Percentiles rank a stretch among this genome's conserved stretches.
These are phyloP conservation scores for Dasypogon diadema DNA, from an alignment of 2,888 invertebrate genomes.

Conservation along the genomic window DNA sequence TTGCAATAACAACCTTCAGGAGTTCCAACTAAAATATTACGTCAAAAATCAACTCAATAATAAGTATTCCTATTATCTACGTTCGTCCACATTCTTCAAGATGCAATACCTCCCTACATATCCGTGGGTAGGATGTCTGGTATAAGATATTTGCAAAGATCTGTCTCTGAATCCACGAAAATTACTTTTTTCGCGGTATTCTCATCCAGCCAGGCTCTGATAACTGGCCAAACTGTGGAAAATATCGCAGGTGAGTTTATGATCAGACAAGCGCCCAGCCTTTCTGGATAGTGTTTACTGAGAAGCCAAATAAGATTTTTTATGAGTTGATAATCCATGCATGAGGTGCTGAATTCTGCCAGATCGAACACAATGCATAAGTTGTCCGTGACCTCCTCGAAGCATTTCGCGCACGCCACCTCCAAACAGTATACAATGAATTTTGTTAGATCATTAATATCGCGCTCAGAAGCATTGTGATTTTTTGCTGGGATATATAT, in stretches of 20 bases:
- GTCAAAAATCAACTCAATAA: too few relatives aligned
- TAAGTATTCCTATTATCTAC: too few relatives aligned
- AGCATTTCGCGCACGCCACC: conserved; percentile 81
- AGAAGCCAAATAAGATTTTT: conserved; percentile 84
- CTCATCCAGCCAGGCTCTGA: conserved; percentile 82
- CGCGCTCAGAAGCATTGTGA: conserved; percentile 77
- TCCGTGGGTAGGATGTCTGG: conserved; percentile 82
- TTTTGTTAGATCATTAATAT: conserved; percentile 81
- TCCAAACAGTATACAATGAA: conserved; percentile 84
- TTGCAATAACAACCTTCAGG: too few relatives aligned
- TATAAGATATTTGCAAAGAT: conserved; percentile 80
- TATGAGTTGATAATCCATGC: conserved; percentile 85
- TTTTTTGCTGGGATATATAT: conserved; percentile 84
- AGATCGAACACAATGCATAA: conserved; percentile 85
- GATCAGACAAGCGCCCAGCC: conserved; percentile 81
- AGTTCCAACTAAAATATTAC: too few relatives aligned
- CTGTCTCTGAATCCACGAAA: conserved; percentile 78
- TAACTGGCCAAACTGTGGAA: conserved; percentile 82
- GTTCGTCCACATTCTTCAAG: too few relatives aligned
- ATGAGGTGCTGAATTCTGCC: conserved; percentile 78
- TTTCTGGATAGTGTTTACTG: conserved; percentile 82
- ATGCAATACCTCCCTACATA: conserved; percentile 69
- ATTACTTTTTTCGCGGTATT: conserved; percentile 82
- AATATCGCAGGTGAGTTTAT: conserved; percentile 81
- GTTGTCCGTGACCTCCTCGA: conserved; percentile 84